Evolutionary conservation across 2,888 invertebrate genomes (phyloP).

Genomic region (Ceriagrion tenellum): DNA sequence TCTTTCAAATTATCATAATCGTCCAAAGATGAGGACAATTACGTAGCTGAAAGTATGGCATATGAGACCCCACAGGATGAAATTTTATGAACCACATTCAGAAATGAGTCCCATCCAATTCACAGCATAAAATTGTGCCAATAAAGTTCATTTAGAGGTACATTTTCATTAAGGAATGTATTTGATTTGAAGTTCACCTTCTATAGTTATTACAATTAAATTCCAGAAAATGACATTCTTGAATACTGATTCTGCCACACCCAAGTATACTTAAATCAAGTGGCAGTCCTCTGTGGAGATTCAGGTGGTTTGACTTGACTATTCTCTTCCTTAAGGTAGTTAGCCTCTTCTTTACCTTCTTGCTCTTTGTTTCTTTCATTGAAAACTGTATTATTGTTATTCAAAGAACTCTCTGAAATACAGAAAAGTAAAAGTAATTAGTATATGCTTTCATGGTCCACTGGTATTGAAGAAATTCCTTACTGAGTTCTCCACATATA

Average conservation of each 20-base stretch:
- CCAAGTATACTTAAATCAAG: background rate
- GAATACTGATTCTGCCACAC: background rate
- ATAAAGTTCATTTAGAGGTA: background rate
- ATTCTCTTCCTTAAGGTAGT: background rate
- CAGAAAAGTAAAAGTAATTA: background rate
- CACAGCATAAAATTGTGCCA: constrained; percentile 11
- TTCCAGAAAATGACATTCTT: constrained; percentile 11
- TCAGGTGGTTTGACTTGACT: constrained; percentile 2
- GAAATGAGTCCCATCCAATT: background rate
- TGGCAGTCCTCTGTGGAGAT: background rate
- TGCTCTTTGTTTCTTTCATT: background rate
- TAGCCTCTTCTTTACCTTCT: background rate
- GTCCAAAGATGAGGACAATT: background rate
- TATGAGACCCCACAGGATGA: background rate
- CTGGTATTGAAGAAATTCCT: too few species aligned
- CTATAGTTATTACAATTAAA: background rate
- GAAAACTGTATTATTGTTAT: background rate
- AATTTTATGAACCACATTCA: background rate
- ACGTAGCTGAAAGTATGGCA: background rate
- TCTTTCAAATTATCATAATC: background rate
- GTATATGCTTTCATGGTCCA: too few species aligned
- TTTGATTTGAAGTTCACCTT: background rate
- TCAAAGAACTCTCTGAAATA: constrained; percentile 1
- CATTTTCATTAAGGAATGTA: background rate
- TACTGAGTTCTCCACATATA: too few species aligned